Conservation (phyloP, 1,140 invertebrate species). For the Platyura marginata region DNA sequence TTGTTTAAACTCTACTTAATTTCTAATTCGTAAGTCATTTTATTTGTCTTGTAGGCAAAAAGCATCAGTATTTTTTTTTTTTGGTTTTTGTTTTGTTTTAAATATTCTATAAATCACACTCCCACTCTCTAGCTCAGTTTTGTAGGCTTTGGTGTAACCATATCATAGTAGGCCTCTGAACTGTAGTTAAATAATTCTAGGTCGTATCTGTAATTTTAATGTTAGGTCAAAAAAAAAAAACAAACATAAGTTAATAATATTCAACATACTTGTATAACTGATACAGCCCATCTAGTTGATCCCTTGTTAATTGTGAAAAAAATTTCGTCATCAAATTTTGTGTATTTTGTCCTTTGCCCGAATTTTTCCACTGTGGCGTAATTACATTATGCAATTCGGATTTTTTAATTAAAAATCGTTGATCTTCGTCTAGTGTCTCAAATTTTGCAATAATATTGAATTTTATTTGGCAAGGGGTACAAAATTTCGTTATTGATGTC, state of each 20-base stretch:
- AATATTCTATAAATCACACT: too few species aligned
- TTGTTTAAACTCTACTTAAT: too few species aligned
- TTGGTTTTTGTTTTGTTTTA: too few species aligned
- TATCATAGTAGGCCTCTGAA: conserved; percentile 31
- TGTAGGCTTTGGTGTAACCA: conserved; percentile 19
- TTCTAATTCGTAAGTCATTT: too few species aligned
- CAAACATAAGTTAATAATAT: not conserved
- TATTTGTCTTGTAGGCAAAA: too few species aligned
- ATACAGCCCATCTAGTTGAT: conserved; percentile 58
- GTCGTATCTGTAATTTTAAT: conserved; percentile 44
- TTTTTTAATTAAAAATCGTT: conserved; percentile 60
- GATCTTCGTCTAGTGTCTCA: conserved; percentile 73
- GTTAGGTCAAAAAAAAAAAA: conserved; percentile 4
- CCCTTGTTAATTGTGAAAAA: conserved; percentile 46
- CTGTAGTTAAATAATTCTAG: conserved; percentile 72
- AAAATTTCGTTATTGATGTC: conserved; percentile 68
- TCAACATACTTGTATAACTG: conserved; percentile 49
- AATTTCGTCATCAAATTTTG: conserved; percentile 50
- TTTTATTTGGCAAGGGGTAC: conserved; percentile 73
- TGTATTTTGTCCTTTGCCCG: conserved; percentile 49
- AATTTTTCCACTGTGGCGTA: conserved; percentile 64
- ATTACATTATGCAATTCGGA: conserved; percentile 54
- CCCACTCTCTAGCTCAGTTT: too few species aligned
- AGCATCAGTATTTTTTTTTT: too few species aligned
- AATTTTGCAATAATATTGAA: conserved; percentile 81